These are phyloP conservation scores for Typhlomys cinereus DNA, from an alignment of 2,113 vertebrate genomes.

Conservation along the genomic window DNA sequence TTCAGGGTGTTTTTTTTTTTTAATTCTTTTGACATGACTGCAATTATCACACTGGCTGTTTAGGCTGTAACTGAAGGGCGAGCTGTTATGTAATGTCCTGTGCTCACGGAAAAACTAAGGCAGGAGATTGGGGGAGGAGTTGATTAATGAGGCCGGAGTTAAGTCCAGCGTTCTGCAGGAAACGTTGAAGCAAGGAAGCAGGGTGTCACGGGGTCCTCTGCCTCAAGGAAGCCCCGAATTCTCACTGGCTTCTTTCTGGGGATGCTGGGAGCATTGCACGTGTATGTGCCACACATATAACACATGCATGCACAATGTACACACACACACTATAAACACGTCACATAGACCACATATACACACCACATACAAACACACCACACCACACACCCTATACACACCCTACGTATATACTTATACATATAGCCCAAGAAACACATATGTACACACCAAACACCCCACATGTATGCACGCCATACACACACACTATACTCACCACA, in stretches of 20 bases:
- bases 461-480: too few species aligned
- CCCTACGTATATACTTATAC: too few species aligned
- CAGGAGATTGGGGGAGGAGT: neutral
- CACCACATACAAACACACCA: too few species aligned
- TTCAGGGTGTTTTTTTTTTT: conserved; percentile 28
- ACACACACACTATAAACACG: too few species aligned
- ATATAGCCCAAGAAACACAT: too few species aligned
- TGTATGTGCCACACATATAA: too few species aligned
- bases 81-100: conserved; percentile 63
- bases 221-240: neutral
- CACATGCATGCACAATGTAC: too few species aligned
- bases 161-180: neutral
- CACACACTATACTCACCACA: too few species aligned
- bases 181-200: conserved; percentile 41
- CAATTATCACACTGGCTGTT: conserved; percentile 55
- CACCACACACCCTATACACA: too few species aligned
- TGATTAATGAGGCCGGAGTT: neutral
- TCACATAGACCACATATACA: too few species aligned
- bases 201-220: neutral
- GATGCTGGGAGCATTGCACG: neutral
- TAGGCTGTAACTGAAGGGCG: conserved; percentile 2
- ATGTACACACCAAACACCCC: too few species aligned
- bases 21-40: conserved; percentile 44
- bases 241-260: accelerated
- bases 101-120: neutral